Evolutionary conservation across 2,797 vertebrate species (phyloP).

Genomic region (Gobionotothen gibberifrons): DNA sequence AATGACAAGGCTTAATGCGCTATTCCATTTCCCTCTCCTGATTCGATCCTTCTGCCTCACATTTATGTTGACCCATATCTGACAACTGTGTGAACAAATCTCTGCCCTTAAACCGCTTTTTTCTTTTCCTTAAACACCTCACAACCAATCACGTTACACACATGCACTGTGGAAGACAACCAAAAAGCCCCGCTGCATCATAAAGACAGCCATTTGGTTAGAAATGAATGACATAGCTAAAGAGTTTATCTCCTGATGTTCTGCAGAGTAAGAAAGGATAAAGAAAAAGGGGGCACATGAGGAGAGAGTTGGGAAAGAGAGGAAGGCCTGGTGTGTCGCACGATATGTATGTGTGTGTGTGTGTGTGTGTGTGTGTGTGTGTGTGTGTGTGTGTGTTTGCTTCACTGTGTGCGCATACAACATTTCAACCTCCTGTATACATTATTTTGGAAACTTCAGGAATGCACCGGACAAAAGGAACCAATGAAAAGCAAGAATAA

Average conservation of each 20-base stretch:
- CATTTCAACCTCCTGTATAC: slow-evolving; percentile 34
- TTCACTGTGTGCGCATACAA: slow-evolving; percentile 36
- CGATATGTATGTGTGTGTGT: neutral
- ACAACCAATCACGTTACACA: no score
- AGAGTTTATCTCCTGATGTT: no score
- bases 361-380: neutral
- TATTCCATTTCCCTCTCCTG: no score
- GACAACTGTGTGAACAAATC: no score
- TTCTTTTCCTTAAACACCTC: no score
- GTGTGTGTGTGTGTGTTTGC: slow-evolving; percentile 4
- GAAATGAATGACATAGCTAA: no score
- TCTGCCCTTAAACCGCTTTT: no score
- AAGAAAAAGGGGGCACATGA: neutral
- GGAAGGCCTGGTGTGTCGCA: neutral
- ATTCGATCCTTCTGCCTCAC: no score
- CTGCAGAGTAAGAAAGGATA: neutral
- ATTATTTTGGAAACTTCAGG: slow-evolving; percentile 63
- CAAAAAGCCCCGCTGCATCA: no score
- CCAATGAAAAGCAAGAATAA: slow-evolving; percentile 61
- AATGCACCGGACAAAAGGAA: slow-evolving; percentile 67
- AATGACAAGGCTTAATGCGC: neutral
- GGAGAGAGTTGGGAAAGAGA: neutral
- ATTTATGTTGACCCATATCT: no score
- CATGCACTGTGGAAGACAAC: no score
- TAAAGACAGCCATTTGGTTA: no score